phyloP scores from a whole-genome alignment of 2,888 invertebrate species.

The Watsonalla cultraria region DNA sequence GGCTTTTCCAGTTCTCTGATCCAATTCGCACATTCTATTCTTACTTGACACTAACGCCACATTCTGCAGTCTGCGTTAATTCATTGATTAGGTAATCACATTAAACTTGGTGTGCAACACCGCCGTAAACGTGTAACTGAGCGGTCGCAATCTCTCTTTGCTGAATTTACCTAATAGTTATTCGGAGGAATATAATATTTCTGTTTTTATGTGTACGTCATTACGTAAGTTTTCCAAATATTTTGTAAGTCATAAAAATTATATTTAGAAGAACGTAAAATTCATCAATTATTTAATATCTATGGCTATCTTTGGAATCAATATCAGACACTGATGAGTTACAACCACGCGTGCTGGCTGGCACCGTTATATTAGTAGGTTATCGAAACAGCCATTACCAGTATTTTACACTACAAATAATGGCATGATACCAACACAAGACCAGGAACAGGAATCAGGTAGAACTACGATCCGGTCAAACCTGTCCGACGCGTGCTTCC shows the following conservation, averaged over 20 bases:
- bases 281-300: no score
- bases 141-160: neutral
- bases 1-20: slow-evolving; percentile 75
- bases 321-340: no score
- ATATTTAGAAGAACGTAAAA: no score
- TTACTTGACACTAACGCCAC: slow-evolving; percentile 36
- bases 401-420: slow-evolving; percentile 42
- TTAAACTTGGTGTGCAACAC: neutral
- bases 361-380: slow-evolving; percentile 1
- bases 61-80: slow-evolving; percentile 27
- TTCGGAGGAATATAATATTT: no score
- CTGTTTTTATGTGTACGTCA: no score
- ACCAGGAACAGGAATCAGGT: slow-evolving; percentile 79
- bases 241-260: no score
- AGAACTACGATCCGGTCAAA: slow-evolving; percentile 78
- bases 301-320: no score
- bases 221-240: no score
- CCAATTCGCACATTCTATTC: slow-evolving; percentile 68
- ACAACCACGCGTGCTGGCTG: neutral
- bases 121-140: neutral
- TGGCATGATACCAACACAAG: slow-evolving; percentile 54
- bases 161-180: neutral
- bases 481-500: slow-evolving; percentile 78
- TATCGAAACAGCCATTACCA: slow-evolving; percentile 5
- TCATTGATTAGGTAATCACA: slow-evolving; percentile 19